Evolutionary conservation across 2,113 vertebrate species (phyloP).

Genomic region (Emydocephalus ijimae): DNA sequence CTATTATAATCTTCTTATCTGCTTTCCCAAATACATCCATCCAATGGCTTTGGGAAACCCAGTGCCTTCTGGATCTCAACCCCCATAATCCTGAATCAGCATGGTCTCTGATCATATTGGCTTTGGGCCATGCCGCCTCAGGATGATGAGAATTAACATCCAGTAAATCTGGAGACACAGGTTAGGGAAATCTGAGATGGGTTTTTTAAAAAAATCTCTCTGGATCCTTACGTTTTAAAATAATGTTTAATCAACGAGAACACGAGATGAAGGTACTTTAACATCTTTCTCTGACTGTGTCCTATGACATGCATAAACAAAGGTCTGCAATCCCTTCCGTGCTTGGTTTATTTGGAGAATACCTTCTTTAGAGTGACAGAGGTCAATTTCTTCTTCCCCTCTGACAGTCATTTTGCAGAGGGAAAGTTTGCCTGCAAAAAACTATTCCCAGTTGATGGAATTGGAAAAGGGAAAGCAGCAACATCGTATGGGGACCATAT

Average conservation of each 20-base stretch:
- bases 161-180: not conserved
- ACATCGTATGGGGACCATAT: conserved; percentile 41
- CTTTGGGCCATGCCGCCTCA: not conserved
- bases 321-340: not conserved
- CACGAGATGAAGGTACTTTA: not conserved
- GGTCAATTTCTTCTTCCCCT: not conserved
- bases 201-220: not conserved
- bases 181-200: not conserved
- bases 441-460: conserved; percentile 20
- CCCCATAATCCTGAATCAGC: not conserved
- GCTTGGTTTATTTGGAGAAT: conserved; percentile 6
- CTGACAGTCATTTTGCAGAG: conserved; percentile 12
- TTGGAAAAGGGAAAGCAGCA: not conserved
- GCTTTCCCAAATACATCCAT: not conserved
- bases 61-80: not conserved
- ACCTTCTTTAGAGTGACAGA: conserved; percentile 19
- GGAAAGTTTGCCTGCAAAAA: conserved; percentile 26
- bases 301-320: not conserved
- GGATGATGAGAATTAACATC: not conserved
- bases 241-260: not conserved
- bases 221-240: not conserved
- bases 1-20: not conserved
- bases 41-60: not conserved
- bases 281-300: not conserved
- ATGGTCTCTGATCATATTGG: not conserved